Evolutionary conservation across 2,888 invertebrate genomes (phyloP).

Genomic region (Sinohyriopsis cumingii): DNA sequence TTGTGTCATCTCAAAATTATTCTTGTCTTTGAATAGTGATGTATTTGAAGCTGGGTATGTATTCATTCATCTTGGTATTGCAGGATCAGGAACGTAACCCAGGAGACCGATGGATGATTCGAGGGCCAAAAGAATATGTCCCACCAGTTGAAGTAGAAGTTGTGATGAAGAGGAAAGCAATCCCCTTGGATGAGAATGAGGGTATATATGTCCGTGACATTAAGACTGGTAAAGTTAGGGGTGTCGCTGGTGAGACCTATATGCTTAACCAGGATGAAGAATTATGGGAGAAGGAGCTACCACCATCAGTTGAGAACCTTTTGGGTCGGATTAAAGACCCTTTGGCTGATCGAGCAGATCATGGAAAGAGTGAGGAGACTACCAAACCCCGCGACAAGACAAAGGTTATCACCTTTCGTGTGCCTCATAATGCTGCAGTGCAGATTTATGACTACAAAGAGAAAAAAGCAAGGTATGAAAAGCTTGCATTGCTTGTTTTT

Average conservation of each 20-base stretch:
- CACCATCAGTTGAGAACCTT: constrained; percentile 70
- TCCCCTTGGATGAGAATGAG: constrained; percentile 75
- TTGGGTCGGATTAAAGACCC: constrained; percentile 69
- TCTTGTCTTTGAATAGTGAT: too few relatives aligned
- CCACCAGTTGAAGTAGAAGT: constrained; percentile 75
- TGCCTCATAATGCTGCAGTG: constrained; percentile 75
- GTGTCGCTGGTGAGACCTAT: constrained; percentile 73
- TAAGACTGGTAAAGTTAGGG: constrained; percentile 70
- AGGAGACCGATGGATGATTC: constrained; percentile 75
- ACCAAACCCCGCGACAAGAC: constrained; percentile 65
- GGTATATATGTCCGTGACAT: constrained; percentile 74
- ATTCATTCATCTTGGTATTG: background rate
- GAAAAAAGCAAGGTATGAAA: constrained; percentile 71
- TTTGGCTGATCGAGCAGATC: constrained; percentile 71
- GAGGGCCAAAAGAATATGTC: constrained; percentile 74
- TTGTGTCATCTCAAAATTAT: too few relatives aligned
- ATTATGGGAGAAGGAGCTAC: constrained; percentile 71
- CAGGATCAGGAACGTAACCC: constrained; percentile 63
- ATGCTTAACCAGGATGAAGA: constrained; percentile 74
- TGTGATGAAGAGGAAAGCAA: constrained; percentile 71
- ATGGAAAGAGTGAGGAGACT: constrained; percentile 15
- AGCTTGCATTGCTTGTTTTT: background rate
- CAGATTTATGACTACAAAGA: constrained; percentile 75
- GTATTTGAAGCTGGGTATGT: too few relatives aligned
- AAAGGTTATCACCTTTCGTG: constrained; percentile 72